Conservation (phyloP, 2,113 vertebrate species). For the Carettochelys insculpta region DNA sequence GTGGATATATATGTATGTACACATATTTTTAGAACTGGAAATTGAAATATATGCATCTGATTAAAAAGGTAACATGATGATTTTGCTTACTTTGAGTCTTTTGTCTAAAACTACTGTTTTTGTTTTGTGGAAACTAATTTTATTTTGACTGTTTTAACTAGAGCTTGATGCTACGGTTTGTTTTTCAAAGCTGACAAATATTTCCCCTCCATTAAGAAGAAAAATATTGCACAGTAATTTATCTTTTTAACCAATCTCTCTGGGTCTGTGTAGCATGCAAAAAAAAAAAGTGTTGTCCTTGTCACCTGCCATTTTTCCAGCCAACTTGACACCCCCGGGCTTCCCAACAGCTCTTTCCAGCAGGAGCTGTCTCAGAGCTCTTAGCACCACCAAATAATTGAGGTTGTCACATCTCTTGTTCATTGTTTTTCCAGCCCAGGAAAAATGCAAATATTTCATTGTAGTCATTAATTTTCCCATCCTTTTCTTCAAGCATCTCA, state of each 20-base stretch:
- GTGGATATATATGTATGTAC: background rate
- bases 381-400: constrained; percentile 98
- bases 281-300: constrained; percentile 83
- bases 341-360: constrained; percentile 89
- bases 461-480: constrained; percentile 99
- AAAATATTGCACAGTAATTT: constrained; percentile 83
- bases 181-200: constrained; percentile 84
- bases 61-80: background rate
- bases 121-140: constrained; percentile 48
- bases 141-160: constrained; percentile 31
- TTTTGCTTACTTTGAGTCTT: background rate
- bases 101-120: constrained; percentile 27
- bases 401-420: constrained; percentile 98
- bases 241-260: constrained; percentile 90
- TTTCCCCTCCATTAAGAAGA: constrained; percentile 84
- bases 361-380: constrained; percentile 91
- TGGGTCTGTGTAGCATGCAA: constrained; percentile 81
- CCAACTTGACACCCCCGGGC: constrained; percentile 88
- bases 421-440: constrained; percentile 85
- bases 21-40: background rate
- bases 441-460: constrained; percentile 98
- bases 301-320: constrained; percentile 95
- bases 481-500: constrained; percentile 88
- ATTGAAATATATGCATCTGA: background rate
- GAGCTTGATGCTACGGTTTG: background rate